Percentiles rank a stretch among this genome's conserved stretches.
Conservation (phyloP, 2,797 vertebrate species). For the Sciurus carolinensis region DNA sequence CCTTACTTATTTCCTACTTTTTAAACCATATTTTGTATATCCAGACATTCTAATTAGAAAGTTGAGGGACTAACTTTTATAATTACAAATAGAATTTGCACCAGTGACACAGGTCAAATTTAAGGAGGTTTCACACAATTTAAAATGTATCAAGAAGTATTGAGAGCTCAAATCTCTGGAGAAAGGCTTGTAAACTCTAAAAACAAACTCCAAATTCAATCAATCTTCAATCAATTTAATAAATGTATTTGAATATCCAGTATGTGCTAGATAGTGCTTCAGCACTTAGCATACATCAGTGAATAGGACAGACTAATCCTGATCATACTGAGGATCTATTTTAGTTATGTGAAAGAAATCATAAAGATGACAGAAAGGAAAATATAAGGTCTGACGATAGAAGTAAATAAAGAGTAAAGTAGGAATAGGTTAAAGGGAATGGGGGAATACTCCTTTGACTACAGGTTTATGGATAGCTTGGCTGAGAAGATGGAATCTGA, state of each 20-base stretch:
- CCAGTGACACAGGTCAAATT: background rate
- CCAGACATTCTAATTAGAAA: background rate
- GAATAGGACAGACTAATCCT: background rate
- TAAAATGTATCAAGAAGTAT: background rate
- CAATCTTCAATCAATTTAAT: background rate
- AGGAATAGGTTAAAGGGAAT: background rate
- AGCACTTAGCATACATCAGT: background rate
- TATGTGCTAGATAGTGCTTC: background rate
- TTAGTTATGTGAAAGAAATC: background rate
- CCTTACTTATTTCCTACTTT: background rate
- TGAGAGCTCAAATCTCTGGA: background rate
- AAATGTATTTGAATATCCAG: background rate
- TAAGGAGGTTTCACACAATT: background rate
- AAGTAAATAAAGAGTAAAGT: background rate
- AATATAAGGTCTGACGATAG: background rate
- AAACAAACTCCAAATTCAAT: background rate
- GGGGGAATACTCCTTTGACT: background rate
- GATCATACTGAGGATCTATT: background rate
- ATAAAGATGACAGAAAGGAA: background rate
- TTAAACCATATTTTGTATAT: background rate
- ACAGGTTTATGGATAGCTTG: background rate
- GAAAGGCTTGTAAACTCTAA: background rate
- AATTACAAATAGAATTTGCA: background rate
- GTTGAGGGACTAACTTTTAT: background rate
- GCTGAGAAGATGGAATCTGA: background rate